Evolutionary conservation across 2,113 vertebrate species (phyloP), one percentile per base, ranked within the genome.

Genomic region (Xiphophorus couchianus): DNA sequence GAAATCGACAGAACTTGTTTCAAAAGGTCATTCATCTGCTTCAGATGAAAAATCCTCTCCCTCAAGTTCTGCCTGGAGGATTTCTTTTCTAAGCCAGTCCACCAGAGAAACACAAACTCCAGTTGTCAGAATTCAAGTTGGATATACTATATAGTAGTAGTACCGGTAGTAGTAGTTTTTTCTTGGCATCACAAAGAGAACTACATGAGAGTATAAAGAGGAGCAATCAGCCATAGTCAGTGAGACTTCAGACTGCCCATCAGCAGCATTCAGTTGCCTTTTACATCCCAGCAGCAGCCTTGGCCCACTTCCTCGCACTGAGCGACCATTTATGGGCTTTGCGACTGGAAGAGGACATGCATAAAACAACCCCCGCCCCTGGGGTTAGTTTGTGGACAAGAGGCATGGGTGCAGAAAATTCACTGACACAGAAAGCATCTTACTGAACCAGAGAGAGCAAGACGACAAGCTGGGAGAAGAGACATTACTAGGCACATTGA

Each of bases 351-450:
- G 74, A 88, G 76, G 82, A 84, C 88, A 86, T 90, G 74, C 80
- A 89, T 90, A 78, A 90, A 90, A 88, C 83, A 91, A 84, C n/a
- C n/a, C n/a, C n/a, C 9, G 68, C 86, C 81, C 85, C 69, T 71
- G 83, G 76, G 87, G 88, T 86, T 77, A 77, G 78, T 84, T 82
- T 84, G 88, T 69, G 84, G 83, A 82, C 11, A 69, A 66, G 77
- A 86, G 35, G 83, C 88, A 91, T 65, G 84, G 78, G 68, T 69
- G 86, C 85, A 83, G 85, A 88, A 87, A 83, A 90, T 87, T 69
- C 76, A 86, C 71, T 86, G 88, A 90, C 89, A 90, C 80, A 90
- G 80, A 90, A 89, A 90, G 78, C 67, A 82, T 90, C 80, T 88
- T 77, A 90, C 42, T 68, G 78, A 86, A 84, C 61, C 62, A 71